Evolutionary conservation across 2,797 vertebrate species (phyloP).

Genomic region (Heteromormyrus szaboi): DNA sequence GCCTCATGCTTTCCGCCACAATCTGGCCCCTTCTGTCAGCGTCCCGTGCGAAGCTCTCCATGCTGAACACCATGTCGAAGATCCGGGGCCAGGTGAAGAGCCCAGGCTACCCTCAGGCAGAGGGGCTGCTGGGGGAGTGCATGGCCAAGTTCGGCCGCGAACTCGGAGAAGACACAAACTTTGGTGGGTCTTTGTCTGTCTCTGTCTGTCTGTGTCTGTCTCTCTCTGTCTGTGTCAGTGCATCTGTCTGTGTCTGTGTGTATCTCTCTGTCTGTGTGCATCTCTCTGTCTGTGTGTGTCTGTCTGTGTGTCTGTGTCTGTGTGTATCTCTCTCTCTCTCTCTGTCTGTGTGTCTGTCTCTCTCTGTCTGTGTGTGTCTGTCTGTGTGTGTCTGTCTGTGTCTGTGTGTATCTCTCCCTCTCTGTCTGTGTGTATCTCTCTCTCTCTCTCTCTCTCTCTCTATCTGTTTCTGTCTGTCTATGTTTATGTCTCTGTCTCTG

Average conservation of each 20-base stretch:
- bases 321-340: not conserved
- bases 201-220: not conserved
- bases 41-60: slow-evolving; percentile 90
- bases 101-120: slow-evolving; percentile 90
- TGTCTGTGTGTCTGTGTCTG: not conserved
- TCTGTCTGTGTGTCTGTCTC: not conserved
- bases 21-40: slow-evolving; percentile 49
- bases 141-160: slow-evolving; percentile 93
- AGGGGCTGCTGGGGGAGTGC: slow-evolving; percentile 90
- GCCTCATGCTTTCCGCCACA: not conserved
- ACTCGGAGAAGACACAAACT: slow-evolving; percentile 93
- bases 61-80: slow-evolving; percentile 97
- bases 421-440: too few relatives aligned
- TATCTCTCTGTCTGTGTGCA: too few relatives aligned
- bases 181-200: slow-evolving; percentile 61
- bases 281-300: too few relatives aligned
- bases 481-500: too few relatives aligned
- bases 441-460: too few relatives aligned
- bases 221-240: not conserved
- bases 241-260: not conserved
- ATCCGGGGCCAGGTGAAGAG: slow-evolving; percentile 97
- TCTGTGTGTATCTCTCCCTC: too few relatives aligned
- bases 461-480: not conserved
- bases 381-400: not conserved
- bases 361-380: not conserved